Evolutionary conservation across 2,888 invertebrate species (phyloP).

Genomic region (Dryobotodes eremita): DNA sequence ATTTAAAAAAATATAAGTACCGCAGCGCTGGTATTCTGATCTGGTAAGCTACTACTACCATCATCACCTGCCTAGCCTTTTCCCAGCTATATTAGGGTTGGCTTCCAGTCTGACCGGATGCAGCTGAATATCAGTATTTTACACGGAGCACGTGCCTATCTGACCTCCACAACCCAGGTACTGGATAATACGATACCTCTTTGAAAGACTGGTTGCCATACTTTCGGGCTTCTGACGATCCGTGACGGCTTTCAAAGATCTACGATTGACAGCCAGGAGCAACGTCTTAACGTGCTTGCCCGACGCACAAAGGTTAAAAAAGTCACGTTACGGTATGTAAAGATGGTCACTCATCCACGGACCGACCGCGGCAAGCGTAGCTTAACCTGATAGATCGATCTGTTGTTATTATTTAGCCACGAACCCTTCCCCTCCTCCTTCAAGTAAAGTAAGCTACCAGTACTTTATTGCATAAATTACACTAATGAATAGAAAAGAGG

Average conservation of each 20-base stretch:
- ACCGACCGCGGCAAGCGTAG: neutral
- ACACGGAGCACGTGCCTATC: neutral
- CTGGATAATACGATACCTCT: neutral
- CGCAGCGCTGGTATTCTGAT: too few relatives aligned
- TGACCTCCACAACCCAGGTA: neutral
- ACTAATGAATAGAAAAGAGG: neutral
- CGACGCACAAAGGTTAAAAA: neutral
- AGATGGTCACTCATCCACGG: neutral
- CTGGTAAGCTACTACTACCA: conserved; percentile 67
- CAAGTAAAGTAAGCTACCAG: neutral
- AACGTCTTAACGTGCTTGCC: neutral
- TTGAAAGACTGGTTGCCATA: neutral
- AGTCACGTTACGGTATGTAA: too few relatives aligned
- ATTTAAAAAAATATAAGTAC: too few relatives aligned
- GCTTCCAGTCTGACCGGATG: neutral
- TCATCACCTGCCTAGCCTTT: neutral
- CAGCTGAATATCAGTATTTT: neutral
- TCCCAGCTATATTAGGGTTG: neutral
- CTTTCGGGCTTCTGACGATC: too few relatives aligned
- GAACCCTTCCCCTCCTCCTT: neutral
- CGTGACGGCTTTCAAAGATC: neutral
- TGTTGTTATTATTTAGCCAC: neutral
- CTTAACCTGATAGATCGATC: neutral
- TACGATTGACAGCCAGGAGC: neutral
- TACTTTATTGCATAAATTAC: neutral